phyloP scores from a whole-genome alignment of 2,888 invertebrate genomes.

The Mylabris sibirica region DNA sequence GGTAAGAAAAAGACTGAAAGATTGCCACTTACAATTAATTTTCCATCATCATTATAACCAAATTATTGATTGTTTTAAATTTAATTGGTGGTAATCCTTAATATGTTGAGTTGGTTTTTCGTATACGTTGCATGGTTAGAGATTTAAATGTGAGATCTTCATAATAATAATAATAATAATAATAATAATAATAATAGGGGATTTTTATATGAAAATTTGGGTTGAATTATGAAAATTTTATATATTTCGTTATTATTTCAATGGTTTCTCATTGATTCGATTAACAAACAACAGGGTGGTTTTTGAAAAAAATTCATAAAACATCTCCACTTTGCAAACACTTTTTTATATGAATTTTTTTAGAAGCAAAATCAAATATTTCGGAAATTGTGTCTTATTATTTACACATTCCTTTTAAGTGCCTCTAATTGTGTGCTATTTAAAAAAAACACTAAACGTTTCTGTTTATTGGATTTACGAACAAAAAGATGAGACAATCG shows the following conservation, averaged over 20 bases:
- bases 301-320: slow-evolving; percentile 29
- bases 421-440: slow-evolving; percentile 45
- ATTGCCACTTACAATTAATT: slow-evolving; percentile 25
- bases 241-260: slow-evolving; percentile 16
- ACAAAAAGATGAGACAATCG: slow-evolving; percentile 50
- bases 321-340: slow-evolving; percentile 17
- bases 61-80: background rate
- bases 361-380: slow-evolving; percentile 28
- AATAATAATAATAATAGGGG: background rate
- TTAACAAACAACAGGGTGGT: slow-evolving; percentile 37
- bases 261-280: slow-evolving; percentile 22
- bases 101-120: slow-evolving; percentile 29
- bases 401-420: slow-evolving; percentile 52
- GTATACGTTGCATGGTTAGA: slow-evolving; percentile 25
- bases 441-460: slow-evolving; percentile 35
- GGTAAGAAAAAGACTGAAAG: slow-evolving; percentile 35
- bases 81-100: slow-evolving; percentile 28
- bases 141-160: slow-evolving; percentile 12
- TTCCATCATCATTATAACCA: background rate
- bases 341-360: slow-evolving; percentile 22
- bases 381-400: slow-evolving; percentile 38
- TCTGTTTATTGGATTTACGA: slow-evolving; percentile 38
- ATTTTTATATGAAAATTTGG: slow-evolving; percentile 19
- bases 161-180: background rate
- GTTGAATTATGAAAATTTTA: slow-evolving; percentile 19